A percentile compares a stretch with the other conserved stretches of the same genome.
These are phyloP conservation scores for Leucozona laternaria DNA, from an alignment of 2,888 invertebrate species.

Conservation along the genomic window DNA sequence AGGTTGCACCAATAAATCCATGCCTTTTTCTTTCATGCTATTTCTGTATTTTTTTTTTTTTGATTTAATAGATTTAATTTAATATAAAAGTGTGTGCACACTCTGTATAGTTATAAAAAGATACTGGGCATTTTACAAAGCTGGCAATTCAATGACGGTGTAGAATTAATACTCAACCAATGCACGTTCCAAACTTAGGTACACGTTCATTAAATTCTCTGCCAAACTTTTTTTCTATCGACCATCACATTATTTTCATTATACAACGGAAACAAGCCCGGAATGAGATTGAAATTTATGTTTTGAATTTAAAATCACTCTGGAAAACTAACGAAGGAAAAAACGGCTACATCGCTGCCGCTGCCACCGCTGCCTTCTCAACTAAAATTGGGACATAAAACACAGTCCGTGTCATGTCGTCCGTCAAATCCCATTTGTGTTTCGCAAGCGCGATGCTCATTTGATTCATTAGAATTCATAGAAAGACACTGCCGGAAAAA, in stretches of 20 bases:
- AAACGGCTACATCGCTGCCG: not conserved
- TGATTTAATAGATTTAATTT: no score
- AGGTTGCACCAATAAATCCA: no score
- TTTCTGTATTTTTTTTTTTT: no score
- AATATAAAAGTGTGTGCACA: no score
- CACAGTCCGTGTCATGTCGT: conserved; percentile 24
- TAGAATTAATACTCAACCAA: conserved; percentile 16
- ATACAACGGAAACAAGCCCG: conserved; percentile 41
- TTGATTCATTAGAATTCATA: conserved; percentile 68
- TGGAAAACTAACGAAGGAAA: not conserved
- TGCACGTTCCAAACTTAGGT: conserved; percentile 4
- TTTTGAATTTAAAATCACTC: conserved; percentile 51
- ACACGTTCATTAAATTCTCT: conserved; percentile 44
- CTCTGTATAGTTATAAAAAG: no score
- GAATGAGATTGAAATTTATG: conserved; percentile 58
- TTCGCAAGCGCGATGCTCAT: conserved; percentile 31
- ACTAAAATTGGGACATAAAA: conserved; percentile 7
- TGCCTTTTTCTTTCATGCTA: no score
- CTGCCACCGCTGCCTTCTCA: not conserved
- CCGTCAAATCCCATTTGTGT: conserved; percentile 24
- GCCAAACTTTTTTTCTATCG: conserved; percentile 40
- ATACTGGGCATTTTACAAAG: no score
- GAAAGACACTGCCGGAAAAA: conserved; percentile 22
- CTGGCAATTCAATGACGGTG: conserved; percentile 10
- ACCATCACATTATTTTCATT: conserved; percentile 35